Evolutionary conservation across 2,113 vertebrate genomes (phyloP).

Genomic region (Megaceryle maxima): DNA sequence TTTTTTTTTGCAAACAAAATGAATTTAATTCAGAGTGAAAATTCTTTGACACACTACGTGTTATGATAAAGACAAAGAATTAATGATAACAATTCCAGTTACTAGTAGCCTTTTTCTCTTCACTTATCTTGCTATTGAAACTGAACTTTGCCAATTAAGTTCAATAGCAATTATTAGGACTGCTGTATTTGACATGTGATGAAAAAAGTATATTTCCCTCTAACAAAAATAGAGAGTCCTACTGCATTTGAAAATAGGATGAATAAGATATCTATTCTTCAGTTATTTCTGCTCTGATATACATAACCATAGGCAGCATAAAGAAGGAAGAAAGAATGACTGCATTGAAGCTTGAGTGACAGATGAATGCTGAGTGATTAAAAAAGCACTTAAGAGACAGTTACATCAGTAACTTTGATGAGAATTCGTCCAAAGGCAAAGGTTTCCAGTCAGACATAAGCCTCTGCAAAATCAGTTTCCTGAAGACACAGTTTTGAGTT

Average conservation of each 20-base stretch:
- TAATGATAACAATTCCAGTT: not conserved
- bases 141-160: slow-evolving; percentile 32
- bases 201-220: slow-evolving; percentile 52
- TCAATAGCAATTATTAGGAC: slow-evolving; percentile 6
- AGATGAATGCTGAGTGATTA: slow-evolving; percentile 55
- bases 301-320: slow-evolving; percentile 66
- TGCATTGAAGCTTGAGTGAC: slow-evolving; percentile 66
- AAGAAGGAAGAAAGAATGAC: slow-evolving; percentile 61
- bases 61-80: not conserved
- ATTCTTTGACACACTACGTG: not conserved
- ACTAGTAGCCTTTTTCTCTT: not conserved
- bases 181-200: not conserved
- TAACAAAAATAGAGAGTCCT: slow-evolving; percentile 64
- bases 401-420: slow-evolving; percentile 26
- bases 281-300: slow-evolving; percentile 70
- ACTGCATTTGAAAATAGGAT: slow-evolving; percentile 62
- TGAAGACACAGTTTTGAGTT: not conserved
- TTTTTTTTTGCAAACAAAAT: not conserved
- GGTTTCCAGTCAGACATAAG: slow-evolving; percentile 23
- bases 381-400: slow-evolving; percentile 47
- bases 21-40: not conserved
- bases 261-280: slow-evolving; percentile 68
- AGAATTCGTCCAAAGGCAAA: slow-evolving; percentile 40
- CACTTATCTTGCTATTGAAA: not conserved
- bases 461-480: not conserved